Percentiles rank a stretch among this genome's conserved stretches.
These are phyloP conservation scores for Lethrus apterus DNA, from an alignment of 1,140 invertebrate species.

Conservation along the genomic window DNA sequence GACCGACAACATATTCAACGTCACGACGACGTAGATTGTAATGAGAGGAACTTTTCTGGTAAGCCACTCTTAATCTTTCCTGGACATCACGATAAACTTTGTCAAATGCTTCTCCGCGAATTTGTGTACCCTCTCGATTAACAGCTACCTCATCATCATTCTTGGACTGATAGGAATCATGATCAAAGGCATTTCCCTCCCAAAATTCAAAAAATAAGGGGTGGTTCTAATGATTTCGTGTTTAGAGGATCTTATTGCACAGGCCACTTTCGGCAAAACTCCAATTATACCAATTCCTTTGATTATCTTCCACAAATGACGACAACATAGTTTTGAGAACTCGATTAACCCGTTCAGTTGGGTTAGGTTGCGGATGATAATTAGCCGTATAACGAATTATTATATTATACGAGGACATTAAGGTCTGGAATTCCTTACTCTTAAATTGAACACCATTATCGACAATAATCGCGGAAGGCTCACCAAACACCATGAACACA, in stretches of 20 bases:
- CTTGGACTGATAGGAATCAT: neutral
- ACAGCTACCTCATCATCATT: neutral
- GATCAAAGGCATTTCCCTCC: slow-evolving; percentile 1
- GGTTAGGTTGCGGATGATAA: slow-evolving; percentile 7
- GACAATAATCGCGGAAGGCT: slow-evolving; percentile 4
- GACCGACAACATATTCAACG: neutral
- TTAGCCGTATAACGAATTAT: neutral
- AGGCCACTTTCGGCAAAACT: slow-evolving; percentile 20
- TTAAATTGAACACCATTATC: slow-evolving; percentile 17
- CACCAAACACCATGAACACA: slow-evolving; percentile 15
- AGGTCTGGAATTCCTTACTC: neutral
- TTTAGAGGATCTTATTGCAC: slow-evolving; percentile 27
- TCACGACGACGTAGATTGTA: slow-evolving; percentile 8
- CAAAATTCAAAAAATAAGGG: slow-evolving; percentile 21
- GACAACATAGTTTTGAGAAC: slow-evolving; percentile 27
- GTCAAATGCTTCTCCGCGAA: neutral
- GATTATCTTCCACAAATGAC: slow-evolving; percentile 27
- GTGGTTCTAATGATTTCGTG: slow-evolving; percentile 28
- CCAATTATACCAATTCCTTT: slow-evolving; percentile 28
- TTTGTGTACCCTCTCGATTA: neutral
- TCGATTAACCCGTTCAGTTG: too few species aligned
- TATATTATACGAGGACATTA: neutral
- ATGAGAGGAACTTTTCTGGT: neutral
- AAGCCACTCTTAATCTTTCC: neutral
- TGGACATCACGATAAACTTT: neutral